phyloP scores from a whole-genome alignment of 2,888 invertebrate species.

The Anodontia alba region DNA sequence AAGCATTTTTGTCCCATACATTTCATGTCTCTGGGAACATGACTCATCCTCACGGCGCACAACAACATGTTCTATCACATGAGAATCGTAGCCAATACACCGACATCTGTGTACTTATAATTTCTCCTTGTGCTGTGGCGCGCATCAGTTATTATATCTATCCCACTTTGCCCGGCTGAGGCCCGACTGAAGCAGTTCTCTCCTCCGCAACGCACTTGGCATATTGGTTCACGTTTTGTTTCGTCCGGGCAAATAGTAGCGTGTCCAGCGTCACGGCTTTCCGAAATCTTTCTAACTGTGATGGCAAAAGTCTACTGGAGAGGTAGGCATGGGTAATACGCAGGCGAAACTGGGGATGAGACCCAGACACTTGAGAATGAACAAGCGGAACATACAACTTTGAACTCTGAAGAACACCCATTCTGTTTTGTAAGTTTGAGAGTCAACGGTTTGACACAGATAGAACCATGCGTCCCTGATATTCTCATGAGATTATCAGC shows the following conservation, averaged over 20 bases:
- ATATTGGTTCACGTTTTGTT: not conserved
- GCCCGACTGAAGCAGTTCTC: not conserved
- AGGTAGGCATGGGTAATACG: slow-evolving; percentile 18
- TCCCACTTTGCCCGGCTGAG: slow-evolving; percentile 18
- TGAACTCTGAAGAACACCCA: slow-evolving; percentile 11
- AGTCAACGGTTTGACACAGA: not conserved
- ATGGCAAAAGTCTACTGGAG: slow-evolving; percentile 3
- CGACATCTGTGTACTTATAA: slow-evolving; percentile 21
- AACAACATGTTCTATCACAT: slow-evolving; percentile 22
- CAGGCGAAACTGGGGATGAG: slow-evolving; percentile 4
- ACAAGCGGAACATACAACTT: not conserved
- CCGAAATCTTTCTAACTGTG: slow-evolving; percentile 3
- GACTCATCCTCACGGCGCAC: slow-evolving; percentile 21
- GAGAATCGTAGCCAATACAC: slow-evolving; percentile 27
- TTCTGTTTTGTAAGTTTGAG: not conserved
- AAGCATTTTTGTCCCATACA: slow-evolving; percentile 19
- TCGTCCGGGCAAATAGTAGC: not conserved
- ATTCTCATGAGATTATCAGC: not conserved
- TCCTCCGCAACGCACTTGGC: slow-evolving; percentile 5
- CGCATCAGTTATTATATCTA: slow-evolving; percentile 27
- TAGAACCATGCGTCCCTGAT: not conserved
- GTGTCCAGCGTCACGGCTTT: not conserved
- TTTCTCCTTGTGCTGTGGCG: slow-evolving; percentile 30
- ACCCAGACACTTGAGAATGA: slow-evolving; percentile 1
- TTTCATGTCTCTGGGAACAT: slow-evolving; percentile 20